Evolutionary conservation across 2,888 invertebrate species (phyloP), one percentile per base, ranked within the genome.

Genomic region (Napeogenes inachia): DNA sequence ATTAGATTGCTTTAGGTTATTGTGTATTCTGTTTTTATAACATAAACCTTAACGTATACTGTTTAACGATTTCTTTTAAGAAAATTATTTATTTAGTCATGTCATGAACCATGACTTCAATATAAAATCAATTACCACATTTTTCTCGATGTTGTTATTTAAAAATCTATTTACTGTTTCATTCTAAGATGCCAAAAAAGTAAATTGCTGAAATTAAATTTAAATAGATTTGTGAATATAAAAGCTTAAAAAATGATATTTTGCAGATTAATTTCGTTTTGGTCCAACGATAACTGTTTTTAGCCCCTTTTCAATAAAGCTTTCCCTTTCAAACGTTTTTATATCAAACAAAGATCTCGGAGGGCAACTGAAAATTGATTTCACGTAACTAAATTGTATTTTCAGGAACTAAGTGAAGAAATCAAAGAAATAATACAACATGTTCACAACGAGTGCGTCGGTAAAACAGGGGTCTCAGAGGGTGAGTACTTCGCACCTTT

Each of bases 391-490:
- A 73, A 75, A 76, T 70, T 66, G 65, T 69, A 72, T 74, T 87
- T 84, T 71, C 79, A 91, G 91, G 83, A 84, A 73, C 86, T 91
- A 75, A 87, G 89, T 72, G 90, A 89, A 21, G 91, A 91, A 78
- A 88, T 91, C 79, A 78, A 82, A 81, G 91, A 91, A 84, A 88
- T 91, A 81, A 87, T 91, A 77, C 80, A 86, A 73, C 84, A 84
- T 72, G 76, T 91, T 75, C 91, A 91, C 81, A 85, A 85, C 78
- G 84, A 85, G 72, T 91, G 91, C 80, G 88, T 88, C 66, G 82
- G 68, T 64, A 89, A 84, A 78, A 89, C 89, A 64, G 89, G 89
- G 73, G 87, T 80, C 67, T 73, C 87, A 60, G 90, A 91, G 84
- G 89, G 91, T 91, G 78, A 85, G 88, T 80, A 74, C 69, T 76